phyloP scores from a whole-genome alignment of 64 coral and sea anemone species.

The Porites australiensis region DNA sequence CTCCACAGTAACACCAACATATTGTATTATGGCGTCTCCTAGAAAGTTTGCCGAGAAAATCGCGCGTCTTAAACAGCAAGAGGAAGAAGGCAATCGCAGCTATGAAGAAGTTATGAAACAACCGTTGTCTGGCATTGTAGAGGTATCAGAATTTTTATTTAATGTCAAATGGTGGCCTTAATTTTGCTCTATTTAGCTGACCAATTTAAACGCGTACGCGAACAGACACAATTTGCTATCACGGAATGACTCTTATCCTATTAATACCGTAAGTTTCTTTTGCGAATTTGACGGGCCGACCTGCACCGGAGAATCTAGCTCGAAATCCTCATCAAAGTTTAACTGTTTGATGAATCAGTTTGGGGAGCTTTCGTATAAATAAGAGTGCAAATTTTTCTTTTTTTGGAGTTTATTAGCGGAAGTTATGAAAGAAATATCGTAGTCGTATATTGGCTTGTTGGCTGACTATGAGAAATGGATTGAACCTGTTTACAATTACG shows the following conservation, averaged over 20 bases:
- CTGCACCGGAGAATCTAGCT: no score
- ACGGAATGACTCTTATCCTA: no score
- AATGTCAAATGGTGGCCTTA: not conserved
- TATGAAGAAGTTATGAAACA: constrained; percentile 95
- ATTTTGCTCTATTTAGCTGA: not conserved
- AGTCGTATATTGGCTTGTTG: not conserved
- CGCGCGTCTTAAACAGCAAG: constrained; percentile 82
- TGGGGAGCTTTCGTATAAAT: no score
- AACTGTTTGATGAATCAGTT: no score
- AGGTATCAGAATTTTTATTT: constrained; percentile 58
- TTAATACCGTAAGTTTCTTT: no score
- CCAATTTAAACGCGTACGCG: not conserved
- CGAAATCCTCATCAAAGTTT: no score
- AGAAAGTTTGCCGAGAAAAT: constrained; percentile 98
- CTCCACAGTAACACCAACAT: no score
- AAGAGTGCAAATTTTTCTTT: no score
- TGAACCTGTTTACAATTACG: not conserved
- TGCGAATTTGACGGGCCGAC: no score
- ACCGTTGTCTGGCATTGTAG: constrained; percentile 55
- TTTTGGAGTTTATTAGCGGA: no score
- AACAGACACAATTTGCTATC: no score
- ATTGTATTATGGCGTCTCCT: constrained; percentile 94
- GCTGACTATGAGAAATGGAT: not conserved
- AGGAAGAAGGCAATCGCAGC: constrained; percentile 86
- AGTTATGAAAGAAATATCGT: no score